Conservation (phyloP, 2,888 invertebrate species). For the Patella ulyssiponensis region DNA sequence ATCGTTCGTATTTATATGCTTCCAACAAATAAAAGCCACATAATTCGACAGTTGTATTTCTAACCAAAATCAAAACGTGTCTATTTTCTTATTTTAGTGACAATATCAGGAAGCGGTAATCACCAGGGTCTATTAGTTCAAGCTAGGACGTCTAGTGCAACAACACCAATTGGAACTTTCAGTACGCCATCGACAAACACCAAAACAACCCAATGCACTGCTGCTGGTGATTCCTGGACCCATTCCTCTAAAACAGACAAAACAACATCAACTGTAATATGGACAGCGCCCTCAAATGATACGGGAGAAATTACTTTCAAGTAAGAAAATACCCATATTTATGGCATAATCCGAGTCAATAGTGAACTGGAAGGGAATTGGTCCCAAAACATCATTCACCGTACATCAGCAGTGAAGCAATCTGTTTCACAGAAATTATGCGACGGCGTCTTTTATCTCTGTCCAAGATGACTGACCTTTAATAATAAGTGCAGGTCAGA, state of each 20-base stretch:
- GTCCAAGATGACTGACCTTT: too few species aligned
- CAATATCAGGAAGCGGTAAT: background rate
- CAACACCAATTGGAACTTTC: background rate
- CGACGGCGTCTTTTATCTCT: too few species aligned
- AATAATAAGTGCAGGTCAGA: too few species aligned
- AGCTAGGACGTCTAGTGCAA: background rate
- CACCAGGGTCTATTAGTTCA: background rate
- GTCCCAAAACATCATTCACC: too few species aligned
- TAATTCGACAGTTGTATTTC: too few species aligned
- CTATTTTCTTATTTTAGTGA: background rate
- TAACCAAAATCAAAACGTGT: too few species aligned
- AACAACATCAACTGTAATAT: background rate
- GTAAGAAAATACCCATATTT: background rate
- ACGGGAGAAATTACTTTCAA: background rate
- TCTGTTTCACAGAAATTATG: too few species aligned
- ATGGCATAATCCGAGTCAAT: background rate
- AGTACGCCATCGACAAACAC: background rate
- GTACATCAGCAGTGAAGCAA: too few species aligned
- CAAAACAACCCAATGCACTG: background rate
- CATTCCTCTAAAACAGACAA: background rate
- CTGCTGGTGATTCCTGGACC: background rate
- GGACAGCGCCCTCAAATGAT: background rate
- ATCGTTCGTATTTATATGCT: too few species aligned
- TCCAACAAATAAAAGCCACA: too few species aligned
- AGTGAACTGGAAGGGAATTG: background rate